Evolutionary conservation across 2,888 invertebrate genomes (phyloP), one percentile per base, ranked within the genome.

Genomic region (Ophion ventricosus): DNA sequence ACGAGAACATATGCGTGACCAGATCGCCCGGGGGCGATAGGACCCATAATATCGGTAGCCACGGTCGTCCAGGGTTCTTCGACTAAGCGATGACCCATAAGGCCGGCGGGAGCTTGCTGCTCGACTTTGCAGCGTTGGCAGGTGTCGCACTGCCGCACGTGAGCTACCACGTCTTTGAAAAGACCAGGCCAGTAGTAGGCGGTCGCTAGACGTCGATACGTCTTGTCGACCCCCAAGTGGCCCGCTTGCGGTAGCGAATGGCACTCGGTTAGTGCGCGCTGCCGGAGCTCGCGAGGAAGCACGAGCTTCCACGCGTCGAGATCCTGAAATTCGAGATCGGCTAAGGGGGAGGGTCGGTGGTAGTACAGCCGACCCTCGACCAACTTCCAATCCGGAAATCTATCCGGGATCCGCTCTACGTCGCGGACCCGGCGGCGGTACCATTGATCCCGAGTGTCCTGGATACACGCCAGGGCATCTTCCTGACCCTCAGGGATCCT

Each of bases 21-120:
- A 1, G 40, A 8, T 11, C 63, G 66, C 74, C 87, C 83, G 3
- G 61, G 75, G 0, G 88, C 85, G 8, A 86, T 57, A 0, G 87
- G 87, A 11, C 87, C 86, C 80, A 82, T 82, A 0, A 82, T 56
- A 20, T 87, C 87, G 0, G 86, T 76, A 1, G 85, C 87, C 1
- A 67, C 67, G 4, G 49, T 49, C 0, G 67, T 14, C 88, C 88
- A 89, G 1, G 86, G 82, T 57, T 70, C 35, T 26, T 76, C 72
- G 0, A 84, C 70, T 0, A 67, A 17, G 2, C 67, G 8, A 25
- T 25, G 70, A 35, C 43, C 84, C 54, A 54, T 82, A 49, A 70
- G 35, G 20, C 70, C 70, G 1, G 35, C 20, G 1, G 70, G 70
- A n/a, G 70, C 56, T 11, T 14, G 11, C n/a, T 69, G 69, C 17